Evolutionary conservation across 2,888 invertebrate species (phyloP).

Genomic region (Heliconius charithonia): DNA sequence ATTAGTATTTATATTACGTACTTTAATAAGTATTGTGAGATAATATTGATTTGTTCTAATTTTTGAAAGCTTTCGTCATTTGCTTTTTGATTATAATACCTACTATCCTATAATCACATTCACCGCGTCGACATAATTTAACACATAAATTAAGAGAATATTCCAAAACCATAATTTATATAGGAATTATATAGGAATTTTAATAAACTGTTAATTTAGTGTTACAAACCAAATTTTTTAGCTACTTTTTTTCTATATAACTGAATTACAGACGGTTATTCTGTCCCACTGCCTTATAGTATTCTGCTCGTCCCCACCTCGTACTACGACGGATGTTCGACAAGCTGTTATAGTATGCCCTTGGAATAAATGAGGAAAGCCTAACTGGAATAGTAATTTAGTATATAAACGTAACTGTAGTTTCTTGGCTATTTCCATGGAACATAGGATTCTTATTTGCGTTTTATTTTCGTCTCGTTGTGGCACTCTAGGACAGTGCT

Average conservation of each 20-base stretch:
- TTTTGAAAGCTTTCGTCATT: too few species aligned
- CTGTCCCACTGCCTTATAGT: conserved; percentile 45
- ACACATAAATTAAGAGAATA: neutral
- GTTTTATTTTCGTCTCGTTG: neutral
- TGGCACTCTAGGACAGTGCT: too few species aligned
- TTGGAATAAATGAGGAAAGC: conserved; percentile 49
- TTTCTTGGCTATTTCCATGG: conserved; percentile 31
- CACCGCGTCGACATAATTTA: too few species aligned
- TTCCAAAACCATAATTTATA: neutral
- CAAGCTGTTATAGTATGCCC: conserved; percentile 49
- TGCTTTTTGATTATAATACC: too few species aligned
- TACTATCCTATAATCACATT: too few species aligned
- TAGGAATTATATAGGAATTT: neutral
- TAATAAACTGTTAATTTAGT: neutral
- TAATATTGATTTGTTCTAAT: neutral
- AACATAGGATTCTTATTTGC: conserved; percentile 5
- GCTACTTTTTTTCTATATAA: neutral
- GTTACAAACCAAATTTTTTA: neutral
- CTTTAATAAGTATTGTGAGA: neutral
- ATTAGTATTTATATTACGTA: conserved; percentile 7
- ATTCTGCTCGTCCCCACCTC: conserved; percentile 45
- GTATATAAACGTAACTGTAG: conserved; percentile 39
- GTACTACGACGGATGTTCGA: conserved; percentile 51
- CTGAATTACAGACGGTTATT: conserved; percentile 32
- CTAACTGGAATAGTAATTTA: conserved; percentile 39